These are phyloP conservation scores for Spilarctia lutea DNA, from an alignment of 2,888 invertebrate species.

Conservation along the genomic window DNA sequence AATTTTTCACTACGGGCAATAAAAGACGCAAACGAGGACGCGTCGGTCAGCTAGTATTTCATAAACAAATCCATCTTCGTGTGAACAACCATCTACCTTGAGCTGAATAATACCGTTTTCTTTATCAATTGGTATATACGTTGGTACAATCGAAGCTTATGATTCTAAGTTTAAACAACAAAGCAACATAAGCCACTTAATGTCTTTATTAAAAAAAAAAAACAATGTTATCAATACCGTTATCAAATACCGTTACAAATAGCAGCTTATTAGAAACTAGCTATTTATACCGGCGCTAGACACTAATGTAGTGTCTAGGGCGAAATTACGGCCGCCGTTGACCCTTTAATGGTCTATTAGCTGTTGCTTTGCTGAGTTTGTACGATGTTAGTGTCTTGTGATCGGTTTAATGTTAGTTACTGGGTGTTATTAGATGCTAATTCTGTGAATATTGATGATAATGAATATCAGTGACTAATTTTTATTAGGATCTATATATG, in stretches of 20 bases:
- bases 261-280: neutral
- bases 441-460: slow-evolving; percentile 16
- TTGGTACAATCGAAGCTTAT: neutral
- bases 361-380: slow-evolving; percentile 32
- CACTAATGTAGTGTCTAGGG: slow-evolving; percentile 25
- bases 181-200: neutral
- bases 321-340: slow-evolving; percentile 38
- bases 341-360: slow-evolving; percentile 42
- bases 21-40: no score
- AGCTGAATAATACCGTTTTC: no score
- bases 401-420: slow-evolving; percentile 19
- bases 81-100: no score
- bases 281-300: slow-evolving; percentile 15
- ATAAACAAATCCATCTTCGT: no score
- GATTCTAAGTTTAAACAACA: neutral
- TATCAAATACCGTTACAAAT: neutral
- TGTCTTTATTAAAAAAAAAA: neutral
- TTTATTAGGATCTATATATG: neutral
- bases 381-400: slow-evolving; percentile 24
- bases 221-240: neutral
- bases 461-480: slow-evolving; percentile 1
- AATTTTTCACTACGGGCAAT: no score
- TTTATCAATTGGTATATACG: no score
- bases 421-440: slow-evolving; percentile 12
- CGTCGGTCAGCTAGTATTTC: no score